Base-by-base conservation (phyloP, 1,140 invertebrate genomes). In the Papilio xuthus region DNA sequence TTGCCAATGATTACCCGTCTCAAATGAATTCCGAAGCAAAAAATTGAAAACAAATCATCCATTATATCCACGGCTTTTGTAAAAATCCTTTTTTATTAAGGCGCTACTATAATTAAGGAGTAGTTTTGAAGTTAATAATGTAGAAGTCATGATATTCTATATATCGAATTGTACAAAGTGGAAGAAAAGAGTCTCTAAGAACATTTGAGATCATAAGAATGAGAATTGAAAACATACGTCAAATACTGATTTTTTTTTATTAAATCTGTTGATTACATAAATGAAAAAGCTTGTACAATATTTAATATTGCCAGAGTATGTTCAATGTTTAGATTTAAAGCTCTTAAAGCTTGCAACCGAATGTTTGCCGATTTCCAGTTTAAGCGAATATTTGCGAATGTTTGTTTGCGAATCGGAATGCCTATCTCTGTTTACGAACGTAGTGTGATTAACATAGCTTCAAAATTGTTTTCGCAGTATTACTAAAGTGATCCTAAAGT, bases 1-100 rank as follows among this genome's bases (percentile, higher is more conserved):
- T 90, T 90, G 83, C 76, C 84, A 75, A 81, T 89, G 89, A 90
- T 89, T 89, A 84, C 83, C 80, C 83, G 82, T 82, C 77, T 76
- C 78, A 84, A 89, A 88, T 87, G 83, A 87, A 90, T 86, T 88
- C 80, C 81, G 50, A 79, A 78, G 82, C 72, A 69, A 78, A 84
- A 83, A 83, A 77, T 80, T 69, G 85, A 82, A 83, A 81, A 86
- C 81, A 81, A 82, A 77, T 81, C 78, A 79, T 82, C 79, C 77
- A 60, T 60, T 26, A 60, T 80, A 80, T 69, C 23, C 56, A n/a
- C 44, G 1, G 20, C 37, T 74, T 28, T 28, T n/a, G 7, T 10
- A 20, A 13, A 23, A 26, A 32, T 28, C 9, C 4, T 67, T 67
- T 32, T 67, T 18, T 15, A 28, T 13, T 67, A 67, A 23, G 12